phyloP scores from a whole-genome alignment of 2,113 vertebrate genomes.

The Myrmophylax atrothorax region DNA sequence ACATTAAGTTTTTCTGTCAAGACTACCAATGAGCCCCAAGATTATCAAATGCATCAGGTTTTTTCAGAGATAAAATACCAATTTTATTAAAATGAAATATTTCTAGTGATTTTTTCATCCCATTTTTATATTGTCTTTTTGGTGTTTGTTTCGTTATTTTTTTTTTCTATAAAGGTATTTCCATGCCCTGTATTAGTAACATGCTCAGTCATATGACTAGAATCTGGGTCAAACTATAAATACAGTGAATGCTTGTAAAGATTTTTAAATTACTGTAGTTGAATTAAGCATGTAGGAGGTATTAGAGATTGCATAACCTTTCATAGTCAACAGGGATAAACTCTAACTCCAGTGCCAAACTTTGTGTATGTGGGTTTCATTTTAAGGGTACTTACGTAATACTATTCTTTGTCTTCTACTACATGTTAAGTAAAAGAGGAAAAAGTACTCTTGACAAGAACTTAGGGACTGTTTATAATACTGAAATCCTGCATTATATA shows the following conservation, averaged over 20 bases:
- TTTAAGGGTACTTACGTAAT: not conserved
- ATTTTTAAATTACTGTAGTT: not conserved
- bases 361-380: not conserved
- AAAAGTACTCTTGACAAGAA: not conserved
- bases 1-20: not conserved
- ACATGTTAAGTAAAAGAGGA: not conserved
- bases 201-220: not conserved
- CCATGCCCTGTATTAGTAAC: not conserved
- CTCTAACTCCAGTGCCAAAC: not conserved
- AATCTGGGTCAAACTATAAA: not conserved
- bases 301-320: not conserved
- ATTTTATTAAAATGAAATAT: not conserved
- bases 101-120: not conserved
- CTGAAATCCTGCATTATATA: not conserved
- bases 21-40: fast-evolving
- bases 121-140: not conserved
- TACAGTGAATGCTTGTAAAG: not conserved
- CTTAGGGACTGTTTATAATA: not conserved
- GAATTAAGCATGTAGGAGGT: not conserved
- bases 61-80: not conserved
- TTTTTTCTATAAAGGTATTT: not conserved
- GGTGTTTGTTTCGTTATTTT: not conserved
- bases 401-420: not conserved
- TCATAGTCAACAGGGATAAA: not conserved
- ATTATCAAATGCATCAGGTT: not conserved